phyloP scores from a whole-genome alignment of 2,113 vertebrate genomes.

The Phaetusa simplex region DNA sequence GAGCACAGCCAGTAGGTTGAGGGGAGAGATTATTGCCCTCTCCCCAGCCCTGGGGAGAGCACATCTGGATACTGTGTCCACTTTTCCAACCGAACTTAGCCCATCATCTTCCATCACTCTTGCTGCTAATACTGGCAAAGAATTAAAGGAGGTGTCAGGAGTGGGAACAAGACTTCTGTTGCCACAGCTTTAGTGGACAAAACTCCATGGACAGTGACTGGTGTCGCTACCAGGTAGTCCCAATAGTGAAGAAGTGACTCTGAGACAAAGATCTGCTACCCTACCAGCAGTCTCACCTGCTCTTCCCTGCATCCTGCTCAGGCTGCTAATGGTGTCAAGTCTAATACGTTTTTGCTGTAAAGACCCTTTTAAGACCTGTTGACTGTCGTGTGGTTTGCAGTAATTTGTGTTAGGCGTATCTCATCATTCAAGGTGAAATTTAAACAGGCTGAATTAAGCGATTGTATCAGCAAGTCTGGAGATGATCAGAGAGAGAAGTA shows the following conservation, averaged over 20 bases:
- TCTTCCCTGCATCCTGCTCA: not conserved
- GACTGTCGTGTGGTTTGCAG: not conserved
- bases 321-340: not conserved
- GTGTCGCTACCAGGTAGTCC: not conserved
- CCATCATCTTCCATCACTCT: not conserved
- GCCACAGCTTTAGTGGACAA: not conserved
- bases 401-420: not conserved
- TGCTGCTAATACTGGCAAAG: not conserved
- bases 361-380: not conserved
- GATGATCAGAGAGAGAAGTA: constrained; percentile 33
- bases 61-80: not conserved
- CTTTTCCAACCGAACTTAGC: not conserved
- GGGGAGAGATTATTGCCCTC: not conserved
- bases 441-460: not conserved
- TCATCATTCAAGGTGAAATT: not conserved
- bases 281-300: not conserved
- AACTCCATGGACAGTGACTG: not conserved
- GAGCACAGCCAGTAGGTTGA: not conserved
- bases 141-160: not conserved
- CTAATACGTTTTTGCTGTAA: not conserved
- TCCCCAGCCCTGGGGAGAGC: not conserved
- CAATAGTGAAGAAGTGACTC: not conserved
- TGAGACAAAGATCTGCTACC: not conserved
- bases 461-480: not conserved
- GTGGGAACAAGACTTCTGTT: not conserved